A percentile compares a stretch with the other conserved stretches of the same genome.
Conservation (phyloP, 2,113 vertebrate species). For the Aphelocoma coerulescens region DNA sequence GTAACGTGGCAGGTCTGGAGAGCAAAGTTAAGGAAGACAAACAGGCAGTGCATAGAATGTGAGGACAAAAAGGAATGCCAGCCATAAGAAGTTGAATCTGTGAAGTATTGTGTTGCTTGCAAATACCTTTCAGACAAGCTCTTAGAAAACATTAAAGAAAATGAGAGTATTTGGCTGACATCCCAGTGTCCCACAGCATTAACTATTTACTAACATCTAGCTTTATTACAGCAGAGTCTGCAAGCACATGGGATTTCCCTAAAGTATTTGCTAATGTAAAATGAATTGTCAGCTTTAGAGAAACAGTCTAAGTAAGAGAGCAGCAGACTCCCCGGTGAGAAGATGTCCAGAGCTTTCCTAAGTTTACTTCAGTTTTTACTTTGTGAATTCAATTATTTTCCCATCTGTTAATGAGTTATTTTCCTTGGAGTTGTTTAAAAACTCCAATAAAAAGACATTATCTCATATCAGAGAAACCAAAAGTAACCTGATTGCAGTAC, state of each 20-base stretch:
- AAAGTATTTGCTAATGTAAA: conserved; percentile 60
- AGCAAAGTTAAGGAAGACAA: not conserved
- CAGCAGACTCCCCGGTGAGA: conserved; percentile 42
- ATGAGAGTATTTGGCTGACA: conserved; percentile 54
- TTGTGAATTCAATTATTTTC: conserved; percentile 53
- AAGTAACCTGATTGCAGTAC: not conserved
- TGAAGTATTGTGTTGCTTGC: conserved; percentile 42
- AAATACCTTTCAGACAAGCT: conserved; percentile 54
- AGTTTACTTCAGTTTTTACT: conserved; percentile 43
- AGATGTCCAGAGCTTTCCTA: conserved; percentile 33
- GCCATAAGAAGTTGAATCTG: conserved; percentile 8
- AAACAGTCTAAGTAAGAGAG: conserved; percentile 42
- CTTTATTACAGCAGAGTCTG: conserved; percentile 42
- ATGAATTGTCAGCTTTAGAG: conserved; percentile 62
- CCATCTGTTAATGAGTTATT: conserved; percentile 47
- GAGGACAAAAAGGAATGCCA: not conserved
- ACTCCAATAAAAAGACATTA: not conserved
- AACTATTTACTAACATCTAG: conserved; percentile 64
- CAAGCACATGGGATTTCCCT: conserved; percentile 38
- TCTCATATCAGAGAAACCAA: not conserved
- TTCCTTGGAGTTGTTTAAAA: conserved; percentile 61
- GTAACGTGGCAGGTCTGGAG: not conserved
- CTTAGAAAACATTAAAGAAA: conserved; percentile 62
- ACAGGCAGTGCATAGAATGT: not conserved
- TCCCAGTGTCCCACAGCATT: conserved; percentile 56